These are phyloP conservation scores for Dermolepida albohirtum DNA, from an alignment of 2,888 invertebrate genomes.

Conservation along the genomic window DNA sequence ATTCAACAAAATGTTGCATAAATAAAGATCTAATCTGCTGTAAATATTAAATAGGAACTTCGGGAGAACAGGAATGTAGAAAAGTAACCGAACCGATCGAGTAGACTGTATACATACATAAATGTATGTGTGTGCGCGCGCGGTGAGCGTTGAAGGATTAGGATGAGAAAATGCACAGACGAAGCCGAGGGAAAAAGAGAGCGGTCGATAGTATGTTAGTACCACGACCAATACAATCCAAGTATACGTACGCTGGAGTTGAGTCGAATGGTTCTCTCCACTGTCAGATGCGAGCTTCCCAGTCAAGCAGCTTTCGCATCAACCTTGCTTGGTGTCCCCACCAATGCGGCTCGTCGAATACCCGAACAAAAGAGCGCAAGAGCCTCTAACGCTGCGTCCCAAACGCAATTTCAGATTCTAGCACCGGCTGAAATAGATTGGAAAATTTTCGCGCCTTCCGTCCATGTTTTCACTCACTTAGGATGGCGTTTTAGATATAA, in stretches of 20 bases:
- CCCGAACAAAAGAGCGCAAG: neutral
- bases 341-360: too few relatives aligned
- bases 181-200: neutral
- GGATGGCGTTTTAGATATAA: neutral
- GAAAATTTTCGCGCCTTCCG: constrained; percentile 19
- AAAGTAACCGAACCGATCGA: neutral
- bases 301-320: too few relatives aligned
- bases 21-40: too few relatives aligned
- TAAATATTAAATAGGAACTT: too few relatives aligned
- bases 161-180: too few relatives aligned
- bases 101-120: neutral
- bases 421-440: constrained; percentile 28
- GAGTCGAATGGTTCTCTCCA: neutral
- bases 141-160: too few relatives aligned
- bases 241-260: constrained; percentile 4
- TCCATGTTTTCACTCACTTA: constrained; percentile 29
- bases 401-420: neutral
- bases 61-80: too few relatives aligned
- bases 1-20: too few relatives aligned
- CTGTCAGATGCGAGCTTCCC: too few relatives aligned
- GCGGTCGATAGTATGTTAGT: neutral
- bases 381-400: too few relatives aligned
- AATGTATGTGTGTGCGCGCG: neutral
- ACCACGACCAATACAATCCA: constrained; percentile 29
- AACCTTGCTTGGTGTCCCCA: too few relatives aligned